phyloP scores from a whole-genome alignment of 1,140 invertebrate species.

The Drosophila auraria region DNA sequence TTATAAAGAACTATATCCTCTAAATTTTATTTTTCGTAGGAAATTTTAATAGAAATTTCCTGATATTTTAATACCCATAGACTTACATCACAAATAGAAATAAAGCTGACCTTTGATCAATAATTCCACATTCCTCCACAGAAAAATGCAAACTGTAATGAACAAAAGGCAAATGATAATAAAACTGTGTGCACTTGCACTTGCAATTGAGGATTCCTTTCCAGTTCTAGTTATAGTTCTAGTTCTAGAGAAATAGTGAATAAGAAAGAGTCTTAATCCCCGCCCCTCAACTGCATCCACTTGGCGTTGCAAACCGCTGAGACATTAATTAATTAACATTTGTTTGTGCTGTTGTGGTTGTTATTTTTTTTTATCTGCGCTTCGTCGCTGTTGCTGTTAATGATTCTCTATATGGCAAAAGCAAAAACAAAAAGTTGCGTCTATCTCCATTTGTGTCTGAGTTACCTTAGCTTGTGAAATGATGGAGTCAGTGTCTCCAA shows the following conservation, averaged over 20 bases:
- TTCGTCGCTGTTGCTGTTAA: slow-evolving; percentile 17
- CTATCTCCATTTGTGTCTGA: slow-evolving; percentile 8
- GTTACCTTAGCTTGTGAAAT: slow-evolving; percentile 62
- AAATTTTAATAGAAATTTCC: neutral
- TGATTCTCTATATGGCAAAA: slow-evolving; percentile 26
- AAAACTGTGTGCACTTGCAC: slow-evolving; percentile 1
- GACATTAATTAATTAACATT: slow-evolving; percentile 70
- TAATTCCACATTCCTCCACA: slow-evolving; percentile 15
- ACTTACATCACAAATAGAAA: neutral
- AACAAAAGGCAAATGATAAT: slow-evolving; percentile 2
- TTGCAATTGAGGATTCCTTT: neutral
- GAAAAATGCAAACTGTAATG: neutral
- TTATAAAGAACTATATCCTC: no score
- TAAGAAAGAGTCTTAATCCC: slow-evolving; percentile 22
- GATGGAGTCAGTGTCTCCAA: slow-evolving; percentile 30
- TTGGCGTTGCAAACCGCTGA: slow-evolving; percentile 41
- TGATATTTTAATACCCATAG: neutral
- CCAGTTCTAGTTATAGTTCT: slow-evolving; percentile 13
- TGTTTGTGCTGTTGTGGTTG: slow-evolving; percentile 16
- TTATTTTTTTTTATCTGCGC: slow-evolving; percentile 27
- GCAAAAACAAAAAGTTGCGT: slow-evolving; percentile 6
- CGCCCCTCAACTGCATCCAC: slow-evolving; percentile 1
- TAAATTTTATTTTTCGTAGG: no score
- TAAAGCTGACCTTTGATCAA: slow-evolving; percentile 25
- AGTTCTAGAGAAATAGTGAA: no score